Base-by-base conservation (phyloP, 2,888 invertebrate species). In the Belgica antarctica region DNA sequence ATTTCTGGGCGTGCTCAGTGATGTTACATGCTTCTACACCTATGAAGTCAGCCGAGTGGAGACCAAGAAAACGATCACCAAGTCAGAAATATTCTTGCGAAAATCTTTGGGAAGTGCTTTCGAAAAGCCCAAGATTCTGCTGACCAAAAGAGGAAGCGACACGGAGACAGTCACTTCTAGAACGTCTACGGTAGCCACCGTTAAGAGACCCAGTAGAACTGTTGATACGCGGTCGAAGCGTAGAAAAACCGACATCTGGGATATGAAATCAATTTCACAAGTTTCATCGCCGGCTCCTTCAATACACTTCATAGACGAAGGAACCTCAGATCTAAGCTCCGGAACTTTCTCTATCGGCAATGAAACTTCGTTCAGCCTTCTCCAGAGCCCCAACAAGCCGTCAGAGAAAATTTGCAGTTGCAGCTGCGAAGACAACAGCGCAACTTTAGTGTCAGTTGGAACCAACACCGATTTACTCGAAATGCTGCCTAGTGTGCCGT, bases 181-280 rank as follows among this genome's bases (percentile, higher is more conserved):
- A 31, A 34, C 17, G 22, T 52, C 62, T 28, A 17, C 62, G 12
- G n/a, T 52, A 3, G 25, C 22, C 1, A 57, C n/a, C 5, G 12
- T 8, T 8, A 19, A 15, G 19, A 25, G 25, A 47, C 3, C 2
- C 27, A 62, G 61, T 12, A 62, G 22, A 36, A 34, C 5, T 7
- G 62, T 62, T 62, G 46, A 12, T 12, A 25, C 15, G n/a, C 52
- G 7, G 15, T 25, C 31, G 1, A 68, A 68, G 17, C 28, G 57
- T 1, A 28, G 27, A 17, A 68, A 68, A 28, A 31, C 31, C 15
- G 68, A 68, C 15, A 68, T 57, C 15, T 68, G 28, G 22, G 68
- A 68, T 27, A 57, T 68, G 68, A 28, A 68, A n/a, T 68, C 68
- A 12, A 68, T 68, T 1, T 68, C 68, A 10, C 46, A 68, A 68